Evolutionary conservation across 2,888 invertebrate genomes (phyloP), one percentile per base, ranked within the genome.

Genomic region (Caenorhabditis sp.): DNA sequence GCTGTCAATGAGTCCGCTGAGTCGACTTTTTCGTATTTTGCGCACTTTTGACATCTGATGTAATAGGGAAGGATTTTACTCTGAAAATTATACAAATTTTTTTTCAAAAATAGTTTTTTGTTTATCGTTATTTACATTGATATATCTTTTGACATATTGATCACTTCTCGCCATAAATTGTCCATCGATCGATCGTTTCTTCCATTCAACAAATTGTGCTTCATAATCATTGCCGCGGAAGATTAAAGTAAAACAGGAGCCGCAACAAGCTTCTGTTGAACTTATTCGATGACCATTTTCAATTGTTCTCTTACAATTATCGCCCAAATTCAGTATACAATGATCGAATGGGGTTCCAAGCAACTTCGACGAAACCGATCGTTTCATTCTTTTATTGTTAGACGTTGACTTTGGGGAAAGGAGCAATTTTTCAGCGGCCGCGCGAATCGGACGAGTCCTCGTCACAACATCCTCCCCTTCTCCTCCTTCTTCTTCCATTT

Each of bases 71-170:
- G 61, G 49, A 64, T 64, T 31, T 64, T 31, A 31, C 67, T 67
- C 71, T 71, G 58, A 36, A 70, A 62, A 50, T 10, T n/a, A 31
- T 49, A n/a, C 20, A 14, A 52, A 31, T 31, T 7, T 10, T 50
- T 25, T 31, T 52, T 50, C 4, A 27, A 8, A 5, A 17, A n/a
- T n/a, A 23, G 7, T n/a, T n/a, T 61, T 52, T 10, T 7, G 14
- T 25, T 49, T 25, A 50, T 12, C 7, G 1, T 23, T 38, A 56
- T 63, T 60, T 38, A 71, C 71, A 71, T 71, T 71, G 21, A 71
- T 52, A 60, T 59, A 71, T 71, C 71, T 38, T 43, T 67, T 71
- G 10, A 63, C 71, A 21, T 62, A 63, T n/a, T 71, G 63, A 0
- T 67, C 64, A 31, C 26, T 54, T 26, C 57, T 53, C 21, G 63